Conservation (phyloP, 2,113 vertebrate species). For the Hemiscyllium ocellatum region DNA sequence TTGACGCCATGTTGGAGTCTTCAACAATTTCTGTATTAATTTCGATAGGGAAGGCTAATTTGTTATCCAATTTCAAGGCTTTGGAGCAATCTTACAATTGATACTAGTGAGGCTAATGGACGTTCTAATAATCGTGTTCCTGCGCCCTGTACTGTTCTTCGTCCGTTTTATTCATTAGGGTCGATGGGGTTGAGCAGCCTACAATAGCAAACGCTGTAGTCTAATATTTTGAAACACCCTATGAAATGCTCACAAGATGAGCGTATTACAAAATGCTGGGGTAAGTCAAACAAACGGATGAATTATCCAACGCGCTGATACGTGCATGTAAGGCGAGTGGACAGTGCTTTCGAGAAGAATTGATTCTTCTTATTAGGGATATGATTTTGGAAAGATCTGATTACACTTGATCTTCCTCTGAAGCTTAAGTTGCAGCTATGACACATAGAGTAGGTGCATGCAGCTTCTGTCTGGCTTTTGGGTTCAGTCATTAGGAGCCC, state of each 20-base stretch:
- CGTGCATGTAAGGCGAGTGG: background rate
- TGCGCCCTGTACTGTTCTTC: too few relatives aligned
- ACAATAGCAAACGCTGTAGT: background rate
- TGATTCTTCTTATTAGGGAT: background rate
- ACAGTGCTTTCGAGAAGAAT: background rate
- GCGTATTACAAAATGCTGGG: background rate
- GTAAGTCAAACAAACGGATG: background rate
- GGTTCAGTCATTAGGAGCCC: background rate
- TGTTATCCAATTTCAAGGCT: too few relatives aligned
- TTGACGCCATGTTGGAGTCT: too few relatives aligned
- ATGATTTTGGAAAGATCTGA: background rate
- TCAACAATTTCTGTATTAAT: too few relatives aligned
- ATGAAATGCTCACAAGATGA: background rate
- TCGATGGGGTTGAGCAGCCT: background rate
- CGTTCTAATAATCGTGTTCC: too few relatives aligned
- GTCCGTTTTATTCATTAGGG: background rate
- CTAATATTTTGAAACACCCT: background rate
- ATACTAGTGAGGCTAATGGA: too few relatives aligned
- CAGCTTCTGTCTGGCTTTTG: background rate
- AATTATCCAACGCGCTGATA: background rate
- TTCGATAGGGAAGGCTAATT: too few relatives aligned
- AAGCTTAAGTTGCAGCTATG: background rate
- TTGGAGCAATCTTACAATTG: too few relatives aligned
- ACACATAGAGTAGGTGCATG: background rate
- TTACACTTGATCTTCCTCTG: background rate